Percentiles rank a stretch among this genome's conserved stretches.
These are phyloP conservation scores for Platerodrilus igneus DNA, from an alignment of 2,888 invertebrate species.

Conservation along the genomic window DNA sequence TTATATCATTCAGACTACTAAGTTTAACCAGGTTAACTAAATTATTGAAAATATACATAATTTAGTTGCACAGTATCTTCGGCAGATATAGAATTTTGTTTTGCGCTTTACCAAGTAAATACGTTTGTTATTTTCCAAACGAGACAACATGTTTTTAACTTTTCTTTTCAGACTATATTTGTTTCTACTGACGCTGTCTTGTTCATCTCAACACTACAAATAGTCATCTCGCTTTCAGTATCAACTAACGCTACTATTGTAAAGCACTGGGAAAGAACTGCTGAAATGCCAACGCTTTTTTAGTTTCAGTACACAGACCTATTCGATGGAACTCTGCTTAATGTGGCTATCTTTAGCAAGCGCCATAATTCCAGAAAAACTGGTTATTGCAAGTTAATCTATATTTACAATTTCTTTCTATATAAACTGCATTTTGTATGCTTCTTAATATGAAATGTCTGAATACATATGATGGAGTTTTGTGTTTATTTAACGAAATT, in stretches of 20 bases:
- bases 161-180: slow-evolving; percentile 21
- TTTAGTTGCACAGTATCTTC: slow-evolving; percentile 41
- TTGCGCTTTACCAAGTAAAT: slow-evolving; percentile 33
- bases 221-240: too few species aligned
- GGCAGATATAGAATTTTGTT: slow-evolving; percentile 41
- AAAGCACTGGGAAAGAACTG: too few species aligned
- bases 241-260: too few species aligned
- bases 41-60: slow-evolving; percentile 43
- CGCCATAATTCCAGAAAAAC: slow-evolving; percentile 22
- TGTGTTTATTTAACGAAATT: slow-evolving; percentile 14
- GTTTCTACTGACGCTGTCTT: slow-evolving; percentile 20
- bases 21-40: slow-evolving; percentile 38
- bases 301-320: slow-evolving; percentile 2
- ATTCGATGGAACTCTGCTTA: slow-evolving; percentile 6
- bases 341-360: slow-evolving; percentile 13
- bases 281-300: too few species aligned
- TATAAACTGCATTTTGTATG: slow-evolving; percentile 26
- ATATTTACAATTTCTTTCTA: slow-evolving; percentile 24
- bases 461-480: slow-evolving; percentile 13
- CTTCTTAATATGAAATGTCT: slow-evolving; percentile 18
- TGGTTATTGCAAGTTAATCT: slow-evolving; percentile 23
- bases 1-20: slow-evolving; percentile 31
- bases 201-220: too few species aligned
- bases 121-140: slow-evolving; percentile 34
- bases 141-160: slow-evolving; percentile 30